These are phyloP conservation scores for Gambelia wislizenii DNA, from an alignment of 2,797 vertebrate genomes.

Conservation along the genomic window DNA sequence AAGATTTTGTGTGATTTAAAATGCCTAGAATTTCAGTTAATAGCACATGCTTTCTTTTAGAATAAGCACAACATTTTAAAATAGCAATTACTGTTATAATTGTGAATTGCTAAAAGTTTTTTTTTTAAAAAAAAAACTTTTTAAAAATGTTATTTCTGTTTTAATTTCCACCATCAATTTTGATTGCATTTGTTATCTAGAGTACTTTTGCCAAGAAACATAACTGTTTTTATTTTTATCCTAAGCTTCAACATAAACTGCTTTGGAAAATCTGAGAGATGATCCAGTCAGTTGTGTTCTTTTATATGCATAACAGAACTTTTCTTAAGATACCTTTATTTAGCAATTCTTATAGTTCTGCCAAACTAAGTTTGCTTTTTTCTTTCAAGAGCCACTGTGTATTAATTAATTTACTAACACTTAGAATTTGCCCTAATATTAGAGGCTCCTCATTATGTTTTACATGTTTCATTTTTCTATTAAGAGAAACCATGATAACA, in stretches of 20 bases:
- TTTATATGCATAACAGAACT: not conserved
- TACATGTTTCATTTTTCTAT: conserved; percentile 46
- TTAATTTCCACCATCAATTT: conserved; percentile 78
- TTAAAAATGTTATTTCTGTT: conserved; percentile 76
- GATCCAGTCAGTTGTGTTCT: conserved; percentile 11
- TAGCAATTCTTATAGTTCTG: conserved; percentile 19
- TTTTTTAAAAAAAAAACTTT: conserved; percentile 64
- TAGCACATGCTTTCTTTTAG: conserved; percentile 70
- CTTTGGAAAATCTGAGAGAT: conserved; percentile 38
- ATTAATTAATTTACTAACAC: conserved; percentile 14
- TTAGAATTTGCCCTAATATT: conserved; percentile 15
- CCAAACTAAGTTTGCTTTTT: not conserved
- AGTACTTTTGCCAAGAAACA: conserved; percentile 65
- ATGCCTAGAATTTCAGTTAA: conserved; percentile 77
- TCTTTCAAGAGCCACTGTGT: conserved; percentile 19
- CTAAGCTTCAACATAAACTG: conserved; percentile 53
- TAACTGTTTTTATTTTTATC: conserved; percentile 38
- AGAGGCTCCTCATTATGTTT: conserved; percentile 25
- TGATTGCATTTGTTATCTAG: conserved; percentile 76
- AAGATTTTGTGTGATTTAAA: conserved; percentile 78
- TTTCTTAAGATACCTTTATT: conserved; percentile 3
- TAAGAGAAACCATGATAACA: conserved; percentile 15
- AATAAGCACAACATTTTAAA: conserved; percentile 81
- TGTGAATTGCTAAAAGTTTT: conserved; percentile 78
- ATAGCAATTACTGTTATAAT: conserved; percentile 80